Base-by-base conservation (phyloP, 2,888 invertebrate species). In the Dryobotodes eremita region DNA sequence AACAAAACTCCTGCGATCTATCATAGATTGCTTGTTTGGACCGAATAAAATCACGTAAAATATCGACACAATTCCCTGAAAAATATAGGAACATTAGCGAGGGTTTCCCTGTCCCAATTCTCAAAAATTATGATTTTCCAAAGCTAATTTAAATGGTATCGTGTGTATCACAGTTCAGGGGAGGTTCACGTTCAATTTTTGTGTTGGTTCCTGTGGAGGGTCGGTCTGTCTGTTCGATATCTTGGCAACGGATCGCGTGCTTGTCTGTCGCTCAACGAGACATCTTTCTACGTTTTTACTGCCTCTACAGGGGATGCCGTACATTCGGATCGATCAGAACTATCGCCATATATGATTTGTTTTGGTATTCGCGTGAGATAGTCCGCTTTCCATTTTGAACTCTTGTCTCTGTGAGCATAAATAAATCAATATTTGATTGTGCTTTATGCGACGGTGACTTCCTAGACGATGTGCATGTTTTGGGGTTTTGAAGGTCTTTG, bases 171-270 rank as follows among this genome's bases (percentile, higher is more conserved):
- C 59, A 73, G 71, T 76, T 80, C 61, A 71, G 82, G 82, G 82
- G 71, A 84, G 79, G 61, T 64, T 75, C 62, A 31, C 65, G 69
- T 71, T 50, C 2, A 66, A 83, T 69, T 86, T 81, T 81, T 85
- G 84, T 86, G 79, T 80, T 75, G 79, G 61, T 71, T 84, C 79
- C 82, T 77, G 74, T 36, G 61, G 62, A 86, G 86, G 88, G 85
- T 82, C 86, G 71, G 89, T 75, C 92, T 94, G 95, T 95, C 92
- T 94, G 92, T 94, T 95, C 95, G 95, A 95, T 95, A 93, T 89
- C 95, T 90, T 94, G 93, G 96, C 95, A 95, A 96, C 96, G 91
- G 90, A 91, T 96, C 94, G 96, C 96, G 96, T 95, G 95, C 26
- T 90, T 71, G 83, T 75, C 87, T 79, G 84, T 84, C 88, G 85